Base-by-base conservation (phyloP, 2,888 invertebrate genomes). In the Drosophila quinaria region DNA sequence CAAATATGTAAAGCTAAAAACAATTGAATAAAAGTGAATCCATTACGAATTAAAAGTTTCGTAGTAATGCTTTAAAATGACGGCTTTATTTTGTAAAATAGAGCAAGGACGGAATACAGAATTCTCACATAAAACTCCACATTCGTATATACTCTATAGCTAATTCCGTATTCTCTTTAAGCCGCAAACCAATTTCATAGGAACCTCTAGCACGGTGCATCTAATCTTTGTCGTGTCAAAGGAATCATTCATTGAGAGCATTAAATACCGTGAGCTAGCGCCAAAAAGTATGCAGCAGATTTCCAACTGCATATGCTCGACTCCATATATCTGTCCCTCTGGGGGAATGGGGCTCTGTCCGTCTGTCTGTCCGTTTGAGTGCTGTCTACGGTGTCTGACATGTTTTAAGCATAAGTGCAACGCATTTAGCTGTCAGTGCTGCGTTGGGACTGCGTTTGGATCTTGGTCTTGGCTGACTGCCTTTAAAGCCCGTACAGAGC, bases 381-480 rank as follows among this genome's bases (percentile, higher is more conserved):
- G 85, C 88, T 88, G 86, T 81, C 81, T 77, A 72, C 75, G 80
- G 67, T 70, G 82, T 78, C 87, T 84, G 84, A 81, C 82, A 84
- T 89, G 89, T 81, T 86, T 86, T 86, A 88, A 84, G 87, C 86
- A 82, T 86, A 87, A 87, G 87, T 86, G 86, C 84, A 82, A 86
- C 82, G 88, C 87, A 88, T 88, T 88, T 88, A 86, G 84, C 89
- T 87, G 87, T 89, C 87, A 87, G 68, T 63, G 65, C 52, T 55
- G 59, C 58, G 70, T 33, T 35, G 56, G 46, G 59, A 59, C 50
- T 64, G 64, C 63, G 47, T 51, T 55, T 44, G 33, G 60, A 37
- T 55, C 55, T 63, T 59, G 72, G 76, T 79, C 87, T 72, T 74
- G 80, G 70, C 78, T 82, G 75, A 58, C 80, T 75, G 83, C 83